Evolutionary conservation across 2,888 invertebrate species (phyloP).

Genomic region (Pegoplata infirma): DNA sequence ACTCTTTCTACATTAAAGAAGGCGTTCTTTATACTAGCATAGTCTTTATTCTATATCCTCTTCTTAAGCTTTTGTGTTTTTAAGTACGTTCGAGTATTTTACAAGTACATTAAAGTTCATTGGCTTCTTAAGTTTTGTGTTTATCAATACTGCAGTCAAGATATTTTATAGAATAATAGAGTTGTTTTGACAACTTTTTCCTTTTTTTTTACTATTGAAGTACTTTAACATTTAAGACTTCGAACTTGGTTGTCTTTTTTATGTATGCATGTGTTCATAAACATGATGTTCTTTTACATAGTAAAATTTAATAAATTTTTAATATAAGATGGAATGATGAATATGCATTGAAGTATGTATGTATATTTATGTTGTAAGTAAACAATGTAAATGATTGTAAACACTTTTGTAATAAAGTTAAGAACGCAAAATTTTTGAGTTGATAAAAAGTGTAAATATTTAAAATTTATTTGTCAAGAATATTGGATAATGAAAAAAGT

Average conservation of each 20-base stretch:
- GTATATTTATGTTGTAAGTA: neutral
- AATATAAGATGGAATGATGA: neutral
- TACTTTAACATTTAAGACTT: neutral
- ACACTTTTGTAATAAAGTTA: neutral
- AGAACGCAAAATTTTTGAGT: neutral
- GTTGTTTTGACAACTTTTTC: conserved; percentile 52
- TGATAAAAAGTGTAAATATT: neutral
- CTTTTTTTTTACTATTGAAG: neutral
- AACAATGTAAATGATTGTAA: neutral
- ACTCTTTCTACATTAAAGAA: neutral
- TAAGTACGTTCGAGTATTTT: conserved; percentile 10
- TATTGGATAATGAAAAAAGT: too few relatives aligned
- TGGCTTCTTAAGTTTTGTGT: conserved; percentile 57
- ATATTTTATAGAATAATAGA: conserved; percentile 51
- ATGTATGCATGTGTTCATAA: too few relatives aligned
- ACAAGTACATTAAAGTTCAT: conserved; percentile 55
- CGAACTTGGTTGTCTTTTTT: neutral
- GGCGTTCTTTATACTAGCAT: neutral
- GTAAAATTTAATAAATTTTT: neutral
- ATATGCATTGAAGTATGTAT: neutral
- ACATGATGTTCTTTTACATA: neutral
- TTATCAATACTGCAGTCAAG: conserved; percentile 53
- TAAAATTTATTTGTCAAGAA: neutral
- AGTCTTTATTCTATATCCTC: too few relatives aligned
- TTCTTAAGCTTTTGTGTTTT: too few relatives aligned